Percentiles rank a stretch among this genome's conserved stretches.
These are phyloP conservation scores for Nyctalus aviator DNA, from an alignment of 2,797 vertebrate species.

Conservation along the genomic window DNA sequence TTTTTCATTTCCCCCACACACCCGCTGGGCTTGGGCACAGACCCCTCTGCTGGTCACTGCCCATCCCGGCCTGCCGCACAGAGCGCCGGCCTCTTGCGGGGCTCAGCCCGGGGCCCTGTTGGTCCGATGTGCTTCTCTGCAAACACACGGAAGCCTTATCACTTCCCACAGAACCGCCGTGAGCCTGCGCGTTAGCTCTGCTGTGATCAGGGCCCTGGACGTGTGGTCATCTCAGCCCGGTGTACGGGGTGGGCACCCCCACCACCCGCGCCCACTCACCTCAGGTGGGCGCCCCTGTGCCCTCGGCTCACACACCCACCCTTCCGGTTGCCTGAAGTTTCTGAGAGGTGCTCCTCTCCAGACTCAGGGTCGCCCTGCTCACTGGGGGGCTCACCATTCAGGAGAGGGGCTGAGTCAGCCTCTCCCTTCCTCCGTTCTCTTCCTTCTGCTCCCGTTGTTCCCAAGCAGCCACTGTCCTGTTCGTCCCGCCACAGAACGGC, in stretches of 20 bases:
- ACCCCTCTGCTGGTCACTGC: background rate
- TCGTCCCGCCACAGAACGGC: background rate
- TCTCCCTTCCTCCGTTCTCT: background rate
- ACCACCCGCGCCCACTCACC: too few relatives aligned
- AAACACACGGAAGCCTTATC: background rate
- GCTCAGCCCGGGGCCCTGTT: background rate
- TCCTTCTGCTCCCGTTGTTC: background rate
- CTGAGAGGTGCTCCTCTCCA: background rate
- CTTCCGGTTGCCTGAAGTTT: background rate
- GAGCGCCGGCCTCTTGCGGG: background rate
- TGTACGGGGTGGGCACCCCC: too few relatives aligned
- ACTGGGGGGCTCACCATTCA: background rate
- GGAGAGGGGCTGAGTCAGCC: too few relatives aligned
- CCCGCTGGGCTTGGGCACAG: background rate
- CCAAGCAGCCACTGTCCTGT: background rate
- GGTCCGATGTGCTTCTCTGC: background rate
- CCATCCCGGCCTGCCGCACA: background rate
- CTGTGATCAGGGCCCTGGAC: background rate
- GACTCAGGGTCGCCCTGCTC: background rate
- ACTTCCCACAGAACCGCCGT: background rate
- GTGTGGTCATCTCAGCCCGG: too few relatives aligned
- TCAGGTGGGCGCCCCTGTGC: too few relatives aligned
- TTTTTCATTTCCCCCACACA: background rate
- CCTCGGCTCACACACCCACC: too few relatives aligned
- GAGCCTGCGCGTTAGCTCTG: background rate